These are phyloP conservation scores for Acleris emargana DNA, from an alignment of 2,888 invertebrate genomes.

Conservation along the genomic window DNA sequence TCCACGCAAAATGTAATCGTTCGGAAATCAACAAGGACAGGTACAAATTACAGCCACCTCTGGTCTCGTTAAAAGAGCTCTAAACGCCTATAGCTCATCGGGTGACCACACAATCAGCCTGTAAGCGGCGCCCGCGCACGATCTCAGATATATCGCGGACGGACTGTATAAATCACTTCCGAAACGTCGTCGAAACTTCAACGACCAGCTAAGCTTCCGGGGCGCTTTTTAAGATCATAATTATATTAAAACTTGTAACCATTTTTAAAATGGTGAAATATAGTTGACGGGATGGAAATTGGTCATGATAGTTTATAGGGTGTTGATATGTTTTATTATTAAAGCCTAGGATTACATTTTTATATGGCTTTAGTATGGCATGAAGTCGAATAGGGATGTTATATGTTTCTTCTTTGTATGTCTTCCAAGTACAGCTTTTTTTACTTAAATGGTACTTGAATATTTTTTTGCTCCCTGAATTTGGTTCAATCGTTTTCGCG, in stretches of 20 bases:
- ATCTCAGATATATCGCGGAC: constrained; percentile 70
- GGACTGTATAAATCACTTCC: constrained; percentile 81
- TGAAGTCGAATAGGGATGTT: too few species aligned
- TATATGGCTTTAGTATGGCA: too few species aligned
- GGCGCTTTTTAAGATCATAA: constrained; percentile 20
- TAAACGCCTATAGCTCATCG: constrained; percentile 50
- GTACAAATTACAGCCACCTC: constrained; percentile 47
- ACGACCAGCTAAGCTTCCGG: constrained; percentile 2
- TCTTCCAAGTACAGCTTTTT: too few species aligned
- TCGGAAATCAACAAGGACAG: constrained; percentile 27
- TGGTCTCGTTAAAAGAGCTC: constrained; percentile 48
- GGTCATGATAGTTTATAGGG: too few species aligned
- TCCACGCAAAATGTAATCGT: constrained; percentile 24
- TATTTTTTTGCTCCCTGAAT: too few species aligned
- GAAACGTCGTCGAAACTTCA: constrained; percentile 44
- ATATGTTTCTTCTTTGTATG: too few species aligned
- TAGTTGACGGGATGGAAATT: too few species aligned
- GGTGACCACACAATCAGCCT: constrained; percentile 60
- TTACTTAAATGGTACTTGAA: too few species aligned
- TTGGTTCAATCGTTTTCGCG: too few species aligned
- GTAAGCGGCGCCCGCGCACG: constrained; percentile 67
- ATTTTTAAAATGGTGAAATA: not conserved
- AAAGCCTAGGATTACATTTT: too few species aligned
- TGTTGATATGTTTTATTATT: too few species aligned
- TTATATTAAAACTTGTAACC: not conserved